Evolutionary conservation across 2,113 vertebrate species (phyloP), one percentile per base, ranked within the genome.

Genomic region (Ivindomyrus marchei): DNA sequence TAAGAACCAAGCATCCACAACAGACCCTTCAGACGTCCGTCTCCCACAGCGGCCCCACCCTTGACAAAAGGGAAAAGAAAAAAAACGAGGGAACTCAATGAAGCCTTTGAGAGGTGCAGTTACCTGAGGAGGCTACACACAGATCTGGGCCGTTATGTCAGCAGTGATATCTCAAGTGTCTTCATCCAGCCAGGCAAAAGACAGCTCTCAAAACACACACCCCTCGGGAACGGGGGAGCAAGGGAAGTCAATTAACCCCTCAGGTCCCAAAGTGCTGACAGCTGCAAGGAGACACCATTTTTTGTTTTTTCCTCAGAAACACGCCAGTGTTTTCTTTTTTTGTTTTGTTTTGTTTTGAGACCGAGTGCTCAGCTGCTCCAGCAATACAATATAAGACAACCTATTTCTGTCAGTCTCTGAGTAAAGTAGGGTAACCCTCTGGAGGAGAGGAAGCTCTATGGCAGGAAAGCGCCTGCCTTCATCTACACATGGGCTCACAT

Each of bases 41-140:
- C 95, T 95, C 94, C 89, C 77, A 9, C 83, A 21, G 66, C 36
- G 50, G 19, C 39, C 74, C 13, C 21, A 6, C 52, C 49, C 88
- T 80, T 93, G 93, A 94, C 94, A 96, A 95, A 95, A 94, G 95
- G 42, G 93, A 95, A 95, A 94, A 95, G 95, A 94, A 94, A 96
- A 95, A 96, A 95, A 95, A 95, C 93, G 95, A 93, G 94, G 96
- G 95, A 95, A 96, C 96, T 96, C 95, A 96, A 94, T 94, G 96
- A 97, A 94, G 95, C 96, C 96, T 95, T 92, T 92, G 97, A 97
- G 97, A 96, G 92, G 88, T 92, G 92, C 95, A 96, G 97, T 97
- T 97, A 97, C 95, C 95, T 95, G 95, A 96, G 94, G 93, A 95
- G 94, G 94, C 92, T 93, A 66, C 36, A 88, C 52, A 45, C 52